Evolutionary conservation across 2,888 invertebrate genomes (phyloP).

Genomic region (Rapana venosa): DNA sequence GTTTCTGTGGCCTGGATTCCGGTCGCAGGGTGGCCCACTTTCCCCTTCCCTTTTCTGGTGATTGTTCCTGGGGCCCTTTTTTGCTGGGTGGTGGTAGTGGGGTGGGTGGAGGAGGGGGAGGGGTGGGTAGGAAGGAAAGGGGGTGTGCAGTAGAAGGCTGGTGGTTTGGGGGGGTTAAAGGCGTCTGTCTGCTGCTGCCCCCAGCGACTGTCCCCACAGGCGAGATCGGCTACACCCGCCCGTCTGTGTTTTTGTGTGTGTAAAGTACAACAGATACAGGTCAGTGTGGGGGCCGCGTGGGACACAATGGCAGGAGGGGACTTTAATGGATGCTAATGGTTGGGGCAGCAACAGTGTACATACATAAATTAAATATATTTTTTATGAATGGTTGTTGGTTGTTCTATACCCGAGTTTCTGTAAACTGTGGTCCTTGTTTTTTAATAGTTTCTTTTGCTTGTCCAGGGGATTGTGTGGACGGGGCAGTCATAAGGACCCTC

Average conservation of each 20-base stretch:
- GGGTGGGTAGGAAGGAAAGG: not conserved
- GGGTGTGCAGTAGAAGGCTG: not conserved
- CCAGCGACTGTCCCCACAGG: too few relatives aligned
- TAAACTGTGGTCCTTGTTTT: too few relatives aligned
- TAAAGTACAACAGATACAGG: not conserved
- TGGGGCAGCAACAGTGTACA: slow-evolving; percentile 36
- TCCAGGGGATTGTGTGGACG: too few relatives aligned
- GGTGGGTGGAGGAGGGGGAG: too few relatives aligned
- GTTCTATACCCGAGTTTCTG: too few relatives aligned
- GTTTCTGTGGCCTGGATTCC: too few relatives aligned
- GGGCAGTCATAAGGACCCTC: too few relatives aligned
- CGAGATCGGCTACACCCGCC: too few relatives aligned
- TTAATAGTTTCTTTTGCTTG: too few relatives aligned
- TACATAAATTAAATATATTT: not conserved
- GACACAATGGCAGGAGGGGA: not conserved
- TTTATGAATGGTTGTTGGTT: not conserved
- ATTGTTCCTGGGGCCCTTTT: not conserved
- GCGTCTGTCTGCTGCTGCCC: not conserved
- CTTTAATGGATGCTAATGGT: slow-evolving; percentile 14
- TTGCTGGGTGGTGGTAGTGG: too few relatives aligned
- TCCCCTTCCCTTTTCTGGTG: not conserved
- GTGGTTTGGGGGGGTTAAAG: not conserved
- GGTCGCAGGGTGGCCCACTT: not conserved
- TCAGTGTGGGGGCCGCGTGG: not conserved
- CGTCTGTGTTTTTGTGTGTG: not conserved